Evolutionary conservation across 64 coral and sea anemone genomes (phyloP), one percentile per base, ranked within the genome.

Genomic region (Acropora tenuis): DNA sequence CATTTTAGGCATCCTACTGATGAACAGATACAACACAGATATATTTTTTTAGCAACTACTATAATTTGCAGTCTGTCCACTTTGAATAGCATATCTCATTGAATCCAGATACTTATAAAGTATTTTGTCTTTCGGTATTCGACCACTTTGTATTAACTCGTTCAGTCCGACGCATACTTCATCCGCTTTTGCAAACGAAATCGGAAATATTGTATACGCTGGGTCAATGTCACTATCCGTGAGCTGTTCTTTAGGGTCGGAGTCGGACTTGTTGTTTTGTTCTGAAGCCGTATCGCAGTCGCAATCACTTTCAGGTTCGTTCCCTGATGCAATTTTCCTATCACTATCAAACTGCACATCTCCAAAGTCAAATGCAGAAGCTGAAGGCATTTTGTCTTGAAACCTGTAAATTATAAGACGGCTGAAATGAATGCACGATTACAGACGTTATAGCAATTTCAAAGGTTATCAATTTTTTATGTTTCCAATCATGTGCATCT

Each of bases 101-200:
- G 92, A 88, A 82, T 93, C 69, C 12, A 93, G 86, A 74, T 82
- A 82, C 71, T 93, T 93, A 78, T 93, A 93, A 80, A 93, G 80
- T 88, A 93, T 93, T 93, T 88, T 93, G 47, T 93, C 84, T 87
- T 93, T 93, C 20, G 91, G 84, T 18, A 93, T 93, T 75, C 52
- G 48, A 47, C 63, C 85, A 20, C 63, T 88, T 86, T 93, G 69
- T 12, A 93, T 93, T 13, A 93, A 63, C 43, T 75, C 65, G 55
- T 93, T 74, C 40, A 93, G 84, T 88, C 92, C 88, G 66, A 82
- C 80, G 50, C 92, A 93, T 57, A 88, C 92, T 4, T 93, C 92
- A 19, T 93, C 86, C 40, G 77, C 85, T 41, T 72, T 72, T 73
- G 87, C 86, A 80, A 93, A 73, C 18, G 78, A 93, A 46, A 93